Conservation (phyloP, 2,113 vertebrate genomes). For the Saguinus imperator region DNA sequence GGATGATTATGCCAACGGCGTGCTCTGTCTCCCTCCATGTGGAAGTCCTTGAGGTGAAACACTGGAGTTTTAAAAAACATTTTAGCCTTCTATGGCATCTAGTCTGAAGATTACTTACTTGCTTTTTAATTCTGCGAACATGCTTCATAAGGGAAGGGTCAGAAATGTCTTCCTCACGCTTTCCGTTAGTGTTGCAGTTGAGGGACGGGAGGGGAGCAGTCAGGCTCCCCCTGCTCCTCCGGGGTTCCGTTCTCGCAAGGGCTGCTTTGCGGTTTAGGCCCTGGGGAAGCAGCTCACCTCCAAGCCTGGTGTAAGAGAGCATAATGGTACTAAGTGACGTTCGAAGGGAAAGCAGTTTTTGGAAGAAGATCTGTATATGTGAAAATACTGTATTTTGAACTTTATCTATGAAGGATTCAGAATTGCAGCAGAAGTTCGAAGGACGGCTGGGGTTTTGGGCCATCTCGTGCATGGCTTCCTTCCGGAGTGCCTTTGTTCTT, state of each 20-base stretch:
- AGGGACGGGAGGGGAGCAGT: not conserved
- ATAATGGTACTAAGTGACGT: not conserved
- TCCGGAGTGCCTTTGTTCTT: not conserved
- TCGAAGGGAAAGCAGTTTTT: not conserved
- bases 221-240: no score
- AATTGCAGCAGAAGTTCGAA: not conserved
- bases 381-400: not conserved
- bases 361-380: not conserved
- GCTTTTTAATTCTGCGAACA: not conserved
- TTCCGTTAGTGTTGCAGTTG: not conserved
- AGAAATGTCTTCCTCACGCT: not conserved
- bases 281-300: not conserved
- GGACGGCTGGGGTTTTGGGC: not conserved
- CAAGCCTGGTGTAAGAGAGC: not conserved
- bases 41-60: not conserved
- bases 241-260: fast-evolving
- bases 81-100: not conserved
- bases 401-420: not conserved
- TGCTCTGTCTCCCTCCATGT: not conserved
- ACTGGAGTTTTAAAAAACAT: not conserved
- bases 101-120: not conserved
- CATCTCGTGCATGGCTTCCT: not conserved
- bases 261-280: not conserved
- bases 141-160: not conserved
- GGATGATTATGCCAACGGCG: fast-evolving